Evolutionary conservation across 2,888 invertebrate genomes (phyloP).

Genomic region (Stenotaenia linearis): DNA sequence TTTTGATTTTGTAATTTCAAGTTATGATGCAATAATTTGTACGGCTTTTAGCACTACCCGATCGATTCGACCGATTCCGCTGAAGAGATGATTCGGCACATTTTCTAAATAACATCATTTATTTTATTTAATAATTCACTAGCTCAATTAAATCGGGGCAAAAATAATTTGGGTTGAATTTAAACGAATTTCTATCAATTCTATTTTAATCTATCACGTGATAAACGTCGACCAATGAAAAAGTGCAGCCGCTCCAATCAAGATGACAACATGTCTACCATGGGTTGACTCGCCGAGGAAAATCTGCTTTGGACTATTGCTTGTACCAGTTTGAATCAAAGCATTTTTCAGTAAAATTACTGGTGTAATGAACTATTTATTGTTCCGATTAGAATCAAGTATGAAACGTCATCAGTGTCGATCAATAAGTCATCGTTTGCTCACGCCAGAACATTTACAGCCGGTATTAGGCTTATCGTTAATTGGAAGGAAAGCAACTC

Average conservation of each 20-base stretch:
- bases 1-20: no score
- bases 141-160: neutral
- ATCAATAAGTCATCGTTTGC: neutral
- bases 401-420: neutral
- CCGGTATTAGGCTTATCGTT: slow-evolving; percentile 16
- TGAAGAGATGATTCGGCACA: no score
- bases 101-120: no score
- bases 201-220: neutral
- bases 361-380: neutral
- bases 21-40: no score
- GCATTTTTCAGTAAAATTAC: slow-evolving; percentile 20
- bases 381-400: slow-evolving; percentile 9
- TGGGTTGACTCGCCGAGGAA: slow-evolving; percentile 2
- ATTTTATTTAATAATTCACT: neutral
- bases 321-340: neutral
- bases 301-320: neutral
- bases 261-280: slow-evolving; percentile 24
- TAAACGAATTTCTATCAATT: neutral
- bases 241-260: neutral
- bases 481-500: neutral
- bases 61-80: no score
- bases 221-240: neutral
- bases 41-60: no score
- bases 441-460: slow-evolving; percentile 13
- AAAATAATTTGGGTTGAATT: neutral